Evolutionary conservation across 92 coral and sea anemone species (phyloP).

Genomic region (Zoanthus sociatus): DNA sequence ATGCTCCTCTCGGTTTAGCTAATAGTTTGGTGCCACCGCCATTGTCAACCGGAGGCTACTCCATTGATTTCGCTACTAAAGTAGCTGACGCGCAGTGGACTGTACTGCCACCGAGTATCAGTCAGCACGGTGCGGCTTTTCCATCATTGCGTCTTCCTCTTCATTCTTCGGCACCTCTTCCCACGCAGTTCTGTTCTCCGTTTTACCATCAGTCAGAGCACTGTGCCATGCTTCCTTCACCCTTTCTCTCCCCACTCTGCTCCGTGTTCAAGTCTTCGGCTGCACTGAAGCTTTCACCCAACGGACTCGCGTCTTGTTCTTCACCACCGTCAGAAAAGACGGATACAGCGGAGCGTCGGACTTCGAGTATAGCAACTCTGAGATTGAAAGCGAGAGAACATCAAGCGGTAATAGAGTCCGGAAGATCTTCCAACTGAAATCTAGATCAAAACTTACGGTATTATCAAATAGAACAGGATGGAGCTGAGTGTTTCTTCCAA

Average conservation of each 20-base stretch:
- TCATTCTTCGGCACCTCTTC: slow-evolving; percentile 63
- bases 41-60: slow-evolving; percentile 54
- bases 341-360: slow-evolving; percentile 79
- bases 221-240: slow-evolving; percentile 59
- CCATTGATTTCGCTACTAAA: slow-evolving; percentile 66
- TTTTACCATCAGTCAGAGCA: slow-evolving; percentile 55
- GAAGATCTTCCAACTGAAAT: slow-evolving; percentile 32
- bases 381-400: slow-evolving; percentile 93
- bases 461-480: background rate
- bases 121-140: slow-evolving; percentile 67
- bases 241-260: slow-evolving; percentile 57
- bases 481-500: background rate
- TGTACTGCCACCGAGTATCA: slow-evolving; percentile 13
- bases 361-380: slow-evolving; percentile 89
- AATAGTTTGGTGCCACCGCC: slow-evolving; percentile 84
- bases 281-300: slow-evolving; percentile 67
- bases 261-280: slow-evolving; percentile 63
- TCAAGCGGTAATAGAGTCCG: slow-evolving; percentile 54
- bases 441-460: background rate
- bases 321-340: slow-evolving; percentile 69
- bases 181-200: slow-evolving; percentile 50
- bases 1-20: slow-evolving; percentile 89
- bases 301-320: slow-evolving; percentile 52
- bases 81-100: slow-evolving; percentile 75
- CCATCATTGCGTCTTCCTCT: slow-evolving; percentile 85